These are phyloP conservation scores for Caenorhabditis sulstoni DNA, from an alignment of 2,888 invertebrate genomes.

Conservation along the genomic window DNA sequence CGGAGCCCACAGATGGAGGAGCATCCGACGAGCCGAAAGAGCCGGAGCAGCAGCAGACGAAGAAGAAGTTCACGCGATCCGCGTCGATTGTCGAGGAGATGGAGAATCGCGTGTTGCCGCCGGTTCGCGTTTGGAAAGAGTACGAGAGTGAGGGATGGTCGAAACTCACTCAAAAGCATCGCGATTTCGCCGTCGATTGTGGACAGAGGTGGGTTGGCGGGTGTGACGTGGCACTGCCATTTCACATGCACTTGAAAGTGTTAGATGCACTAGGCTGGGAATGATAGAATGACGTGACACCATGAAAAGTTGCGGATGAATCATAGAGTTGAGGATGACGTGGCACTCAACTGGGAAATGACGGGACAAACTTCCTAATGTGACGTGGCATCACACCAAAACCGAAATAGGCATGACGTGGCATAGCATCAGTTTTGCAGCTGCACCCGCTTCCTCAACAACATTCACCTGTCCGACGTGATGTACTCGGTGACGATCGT, in stretches of 20 bases:
- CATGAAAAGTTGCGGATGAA: too few species aligned
- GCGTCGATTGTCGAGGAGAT: slow-evolving; percentile 75
- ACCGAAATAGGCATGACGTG: too few species aligned
- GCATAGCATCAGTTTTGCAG: slow-evolving; percentile 51
- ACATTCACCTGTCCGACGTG: slow-evolving; percentile 68
- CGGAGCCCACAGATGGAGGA: too few species aligned
- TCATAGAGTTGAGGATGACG: too few species aligned
- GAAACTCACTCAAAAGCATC: slow-evolving; percentile 52
- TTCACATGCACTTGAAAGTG: too few species aligned
- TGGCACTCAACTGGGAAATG: too few species aligned
- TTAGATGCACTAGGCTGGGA: too few species aligned
- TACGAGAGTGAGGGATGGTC: slow-evolving; percentile 64
- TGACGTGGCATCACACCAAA: too few species aligned
- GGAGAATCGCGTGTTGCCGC: slow-evolving; percentile 71
- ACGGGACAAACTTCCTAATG: too few species aligned
- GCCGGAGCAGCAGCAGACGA: slow-evolving; percentile 37
- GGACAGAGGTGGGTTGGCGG: slow-evolving; percentile 71
- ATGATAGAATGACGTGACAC: too few species aligned
- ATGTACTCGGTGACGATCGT: slow-evolving; percentile 65
- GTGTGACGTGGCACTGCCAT: too few species aligned
- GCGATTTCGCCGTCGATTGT: slow-evolving; percentile 69
- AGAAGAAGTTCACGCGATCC: slow-evolving; percentile 69
- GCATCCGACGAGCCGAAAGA: neutral
- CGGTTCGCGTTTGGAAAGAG: slow-evolving; percentile 65
- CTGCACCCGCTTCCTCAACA: slow-evolving; percentile 71